Evolutionary conservation across 1,140 invertebrate genomes (phyloP), one percentile per base, ranked within the genome.

Genomic region (Campoletis sonorensis): DNA sequence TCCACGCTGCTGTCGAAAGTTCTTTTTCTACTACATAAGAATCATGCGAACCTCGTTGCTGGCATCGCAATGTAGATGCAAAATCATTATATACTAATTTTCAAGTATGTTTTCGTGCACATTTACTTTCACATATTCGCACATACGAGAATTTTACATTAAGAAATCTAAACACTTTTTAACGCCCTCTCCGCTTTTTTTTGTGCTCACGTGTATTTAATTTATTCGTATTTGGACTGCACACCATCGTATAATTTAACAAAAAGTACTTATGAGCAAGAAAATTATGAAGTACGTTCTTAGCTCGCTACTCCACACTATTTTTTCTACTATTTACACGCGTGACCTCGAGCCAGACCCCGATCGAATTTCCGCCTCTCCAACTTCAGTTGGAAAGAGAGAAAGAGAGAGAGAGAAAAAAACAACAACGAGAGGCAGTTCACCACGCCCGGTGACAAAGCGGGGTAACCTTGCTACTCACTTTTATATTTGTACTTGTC

Each of bases 341-440:
- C 37, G 33, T 80, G 73, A 82, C 81, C 81, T 80, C 81, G 71
- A 79, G 61, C 33, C 79, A 58, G 64, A 54, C 79, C 79, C 71
- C 79, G 78, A 82, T 82, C 81, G 81, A 82, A 82, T 80, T 82
- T 82, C 78, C 81, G 79, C 78, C 79, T 82, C 79, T 82, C 73
- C 64, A 54, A 11, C 11, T 64, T 18, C 1, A 64, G 67, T 70
- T 16, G 33, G 10, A 18, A 11, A 70, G 67, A 58, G 54, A 58
- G 16, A 70, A n/a, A 18, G 13, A 70, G 67, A 58, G 54, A 58
- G 16, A 58, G 54, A 21, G 10, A 3, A 54, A n/a, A 3, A 54
- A n/a, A 26, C 27, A 26, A 26, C 26, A 15, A n/a, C 26, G 23
- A 67, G 30, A 33, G 13, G 4, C 13, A 70, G 27, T 70, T 30